Base-by-base conservation (phyloP, 2,113 vertebrate genomes). In the Origma solitaria region DNA sequence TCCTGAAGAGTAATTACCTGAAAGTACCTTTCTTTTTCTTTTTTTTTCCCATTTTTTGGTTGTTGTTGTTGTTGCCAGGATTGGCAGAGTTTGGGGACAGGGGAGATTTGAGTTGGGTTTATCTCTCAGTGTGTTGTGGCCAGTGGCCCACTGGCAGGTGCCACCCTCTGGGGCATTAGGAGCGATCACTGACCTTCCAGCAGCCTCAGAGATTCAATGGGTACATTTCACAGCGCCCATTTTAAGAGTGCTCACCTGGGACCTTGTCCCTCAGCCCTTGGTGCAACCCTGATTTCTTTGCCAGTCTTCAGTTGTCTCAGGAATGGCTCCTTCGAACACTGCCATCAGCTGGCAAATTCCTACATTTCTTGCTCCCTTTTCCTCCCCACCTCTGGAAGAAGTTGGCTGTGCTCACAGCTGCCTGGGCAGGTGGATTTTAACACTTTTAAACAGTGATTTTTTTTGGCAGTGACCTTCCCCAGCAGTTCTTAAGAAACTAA, bases 271-370 rank as follows among this genome's bases (percentile, higher is more conserved):
- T 72, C 65, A 80, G 66, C 44, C 78, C 62, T 25, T 79, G 75
- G 70, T 28, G 33, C 50, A 77, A 92, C 62, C 40, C 49, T 76
- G 77, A 35, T 13, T 51, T 33, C 90, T 92, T 57, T 79, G 75
- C 45, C 94, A 79, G 8, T 35, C 57, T 16, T n/a, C 90, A 80
- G 28, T 79, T 82, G 92, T 77, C 82, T 64, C 42, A n/a, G 66
- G 88, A 91, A 90, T 24, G 92, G 95, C 58, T 88, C 92, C 90
- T 95, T 90, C 75, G 3, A 95, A 95, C 49, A 80, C 90, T 96
- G 95, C 96, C 91, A 95, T 95, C 94, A 97, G 87, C 94, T 95
- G 93, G 95, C 93, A 96, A 94, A 95, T 56, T 21, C 89, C 91
- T 92, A 86, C 92, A 94, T 77, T 78, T 94, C 84, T 85, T 57